Base-by-base conservation (phyloP, 2,888 invertebrate species). In the Drosophila leonis region DNA sequence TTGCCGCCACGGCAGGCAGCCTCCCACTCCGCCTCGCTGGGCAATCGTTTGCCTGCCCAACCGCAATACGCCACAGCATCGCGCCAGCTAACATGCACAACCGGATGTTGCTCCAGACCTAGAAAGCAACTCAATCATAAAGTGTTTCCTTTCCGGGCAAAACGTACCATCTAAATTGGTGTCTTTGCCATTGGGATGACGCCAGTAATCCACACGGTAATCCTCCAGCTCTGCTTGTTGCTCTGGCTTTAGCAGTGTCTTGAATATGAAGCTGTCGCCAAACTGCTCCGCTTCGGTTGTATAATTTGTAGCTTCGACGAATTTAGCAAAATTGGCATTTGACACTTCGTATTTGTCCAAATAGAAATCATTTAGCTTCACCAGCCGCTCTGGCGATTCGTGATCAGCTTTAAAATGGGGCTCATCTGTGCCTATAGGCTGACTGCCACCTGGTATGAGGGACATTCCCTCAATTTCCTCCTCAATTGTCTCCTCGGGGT, bases 11-110 rank as follows among this genome's bases (percentile, higher is more conserved):
- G 94, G 90, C 99, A 99, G 0, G 97, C 97, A 82, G 95, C 96
- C 93, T 99, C 99, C 98, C 98, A 99, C 93, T 99, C 98, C 0
- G 96, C 95, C 93, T 99, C 99, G 0, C 97, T 97, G 0, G 98
- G 98, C 65, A 99, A 94, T 29, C 98, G 94, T 90, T 97, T 98
- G 0, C 95, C 95, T 6, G 95, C 93, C 97, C 97, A 98, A 64
- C 94, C 93, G 90, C 98, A 99, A 92, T 95, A 99, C 12, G 95
- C 95, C 27, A 94, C 94, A 2, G 98, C 98, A 94, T 99, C 99
- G 92, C 96, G 96, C 98, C 98, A 98, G 2, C 98, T 98, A 0
- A 98, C 96, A 94, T 99, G 98, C 35, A 96, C 94, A 0, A 98
- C 98, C 31, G 99, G 98, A 94, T 98, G 98, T 81, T 97, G 94